Conservation (phyloP, 2,113 vertebrate species). For the Melierax canorus region DNA sequence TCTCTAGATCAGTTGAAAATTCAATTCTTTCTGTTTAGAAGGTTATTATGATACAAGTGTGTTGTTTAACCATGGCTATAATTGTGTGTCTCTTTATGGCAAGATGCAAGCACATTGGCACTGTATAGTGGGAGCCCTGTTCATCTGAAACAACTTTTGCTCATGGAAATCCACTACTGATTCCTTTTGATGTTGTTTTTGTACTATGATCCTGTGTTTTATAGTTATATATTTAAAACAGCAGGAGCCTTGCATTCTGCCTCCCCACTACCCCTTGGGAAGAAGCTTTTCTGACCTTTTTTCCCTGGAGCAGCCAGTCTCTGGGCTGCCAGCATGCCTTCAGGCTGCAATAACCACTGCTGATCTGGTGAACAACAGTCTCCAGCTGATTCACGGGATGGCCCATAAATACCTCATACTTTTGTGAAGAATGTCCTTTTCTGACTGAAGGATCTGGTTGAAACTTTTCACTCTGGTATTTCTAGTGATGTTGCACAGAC, state of each 20-base stretch:
- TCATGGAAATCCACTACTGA: background rate
- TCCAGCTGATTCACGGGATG: background rate
- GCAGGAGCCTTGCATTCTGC: background rate
- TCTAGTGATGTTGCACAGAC: background rate
- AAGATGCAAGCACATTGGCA: background rate
- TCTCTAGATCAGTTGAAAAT: background rate
- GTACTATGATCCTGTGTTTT: accelerated
- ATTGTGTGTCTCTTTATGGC: background rate
- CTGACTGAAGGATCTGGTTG: background rate
- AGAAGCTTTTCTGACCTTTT: background rate
- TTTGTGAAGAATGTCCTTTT: background rate
- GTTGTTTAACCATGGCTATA: background rate
- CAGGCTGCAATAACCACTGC: background rate
- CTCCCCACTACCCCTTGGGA: background rate
- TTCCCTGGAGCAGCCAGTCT: background rate
- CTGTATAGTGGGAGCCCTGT: background rate
- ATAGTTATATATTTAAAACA: background rate
- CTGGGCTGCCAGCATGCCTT: background rate
- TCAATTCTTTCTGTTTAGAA: background rate
- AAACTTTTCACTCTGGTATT: background rate
- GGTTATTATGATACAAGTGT: background rate
- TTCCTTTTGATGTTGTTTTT: background rate
- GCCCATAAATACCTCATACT: background rate
- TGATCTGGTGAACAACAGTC: background rate
- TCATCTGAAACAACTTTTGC: background rate